A percentile compares a stretch with the other conserved stretches of the same genome.
phyloP scores from a whole-genome alignment of 30 jellyfish, hydroid and myxozoan species.

The Hydra vulgaris region DNA sequence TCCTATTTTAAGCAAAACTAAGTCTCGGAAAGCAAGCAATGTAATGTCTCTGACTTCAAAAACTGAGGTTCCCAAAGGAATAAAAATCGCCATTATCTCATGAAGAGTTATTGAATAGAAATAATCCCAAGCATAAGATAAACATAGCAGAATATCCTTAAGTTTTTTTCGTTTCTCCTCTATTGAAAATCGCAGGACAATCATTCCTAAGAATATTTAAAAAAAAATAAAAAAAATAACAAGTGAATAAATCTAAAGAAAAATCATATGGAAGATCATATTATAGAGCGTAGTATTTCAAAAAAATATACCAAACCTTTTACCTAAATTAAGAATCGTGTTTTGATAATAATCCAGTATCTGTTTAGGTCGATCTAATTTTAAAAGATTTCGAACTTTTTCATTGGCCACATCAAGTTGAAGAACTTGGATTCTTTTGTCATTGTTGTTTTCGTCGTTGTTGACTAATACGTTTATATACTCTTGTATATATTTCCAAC shows the following conservation, averaged over 20 bases:
- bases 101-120: conserved; percentile 63
- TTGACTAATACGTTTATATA: conserved; percentile 61
- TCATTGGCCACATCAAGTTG: conserved; percentile 67
- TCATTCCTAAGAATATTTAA: conserved; percentile 91
- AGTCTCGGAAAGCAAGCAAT: conserved; percentile 75
- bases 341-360: conserved; percentile 72
- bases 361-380: conserved; percentile 55
- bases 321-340: conserved; percentile 47
- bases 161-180: conserved; percentile 71
- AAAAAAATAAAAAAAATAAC: not conserved
- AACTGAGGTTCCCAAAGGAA: conserved; percentile 79
- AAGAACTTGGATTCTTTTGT: no score
- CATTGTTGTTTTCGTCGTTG: conserved; percentile 43
- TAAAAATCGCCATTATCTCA: conserved; percentile 65
- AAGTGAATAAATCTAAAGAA: not conserved
- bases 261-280: not conserved
- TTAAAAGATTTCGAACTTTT: conserved; percentile 57
- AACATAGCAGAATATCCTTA: conserved; percentile 38
- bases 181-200: conserved; percentile 51
- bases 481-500: conserved; percentile 70
- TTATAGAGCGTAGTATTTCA: not conserved
- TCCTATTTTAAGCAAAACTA: conserved; percentile 63
- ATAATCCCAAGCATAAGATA: conserved; percentile 74
- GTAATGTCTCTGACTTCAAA: conserved; percentile 59
- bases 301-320: no score